These are phyloP conservation scores for Brienomyrus brachyistius DNA, from an alignment of 2,113 vertebrate genomes.

Conservation along the genomic window DNA sequence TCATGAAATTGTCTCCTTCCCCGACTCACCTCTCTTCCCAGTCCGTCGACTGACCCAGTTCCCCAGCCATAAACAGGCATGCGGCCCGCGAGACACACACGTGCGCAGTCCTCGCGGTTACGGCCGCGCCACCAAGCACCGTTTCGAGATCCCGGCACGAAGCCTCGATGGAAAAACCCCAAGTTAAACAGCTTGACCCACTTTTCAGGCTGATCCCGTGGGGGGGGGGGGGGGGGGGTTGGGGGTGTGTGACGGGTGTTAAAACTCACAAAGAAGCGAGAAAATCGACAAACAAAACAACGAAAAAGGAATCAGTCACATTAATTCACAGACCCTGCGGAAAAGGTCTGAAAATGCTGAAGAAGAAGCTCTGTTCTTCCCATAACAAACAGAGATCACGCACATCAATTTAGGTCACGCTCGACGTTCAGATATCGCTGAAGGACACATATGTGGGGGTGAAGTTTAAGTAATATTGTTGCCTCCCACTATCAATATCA, in stretches of 20 bases:
- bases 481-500: not conserved
- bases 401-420: not conserved
- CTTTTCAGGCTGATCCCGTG: not conserved
- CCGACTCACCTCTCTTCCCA: not conserved
- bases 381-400: not conserved
- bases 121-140: not conserved
- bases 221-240: not conserved
- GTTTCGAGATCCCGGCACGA: not conserved
- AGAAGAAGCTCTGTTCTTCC: not conserved
- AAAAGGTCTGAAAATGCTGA: not conserved
- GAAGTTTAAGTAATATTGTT: not conserved
- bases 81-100: not conserved
- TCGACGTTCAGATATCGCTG: not conserved
- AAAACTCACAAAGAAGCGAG: not conserved
- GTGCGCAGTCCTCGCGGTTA: not conserved
- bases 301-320: not conserved
- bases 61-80: not conserved
- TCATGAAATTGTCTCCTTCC: conserved; percentile 18
- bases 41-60: not conserved
- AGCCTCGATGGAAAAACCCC: not conserved
- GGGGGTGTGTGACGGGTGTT: not conserved
- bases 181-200: not conserved
- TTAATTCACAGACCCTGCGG: not conserved
- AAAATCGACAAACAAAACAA: not conserved
- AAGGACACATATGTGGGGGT: not conserved